Percentiles rank a stretch among this genome's conserved stretches.
Evolutionary conservation across 2,797 vertebrate species (phyloP).

Genomic region (Ctenopoma multispine): DNA sequence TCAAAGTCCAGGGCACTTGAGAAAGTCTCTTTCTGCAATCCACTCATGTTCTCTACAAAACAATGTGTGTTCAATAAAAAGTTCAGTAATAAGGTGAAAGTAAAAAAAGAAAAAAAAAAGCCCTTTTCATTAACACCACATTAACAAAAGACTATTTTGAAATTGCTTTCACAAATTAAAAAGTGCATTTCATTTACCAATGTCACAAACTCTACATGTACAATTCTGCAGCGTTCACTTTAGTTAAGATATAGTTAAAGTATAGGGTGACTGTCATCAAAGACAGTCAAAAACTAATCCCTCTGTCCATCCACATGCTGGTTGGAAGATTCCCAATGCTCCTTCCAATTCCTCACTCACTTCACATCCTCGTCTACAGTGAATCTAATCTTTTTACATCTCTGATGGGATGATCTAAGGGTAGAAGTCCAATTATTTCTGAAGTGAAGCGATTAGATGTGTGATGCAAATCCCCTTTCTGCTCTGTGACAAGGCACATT

Average conservation of each 20-base stretch:
- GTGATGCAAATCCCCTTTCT: slow-evolving; percentile 59
- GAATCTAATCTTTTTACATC: slow-evolving; percentile 59
- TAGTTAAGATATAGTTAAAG: no score
- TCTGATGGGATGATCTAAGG: slow-evolving; percentile 62
- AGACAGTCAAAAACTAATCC: slow-evolving; percentile 28
- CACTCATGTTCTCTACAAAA: not conserved
- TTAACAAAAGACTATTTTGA: not conserved
- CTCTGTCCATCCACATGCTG: slow-evolving; percentile 28
- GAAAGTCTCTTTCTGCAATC: slow-evolving; percentile 7
- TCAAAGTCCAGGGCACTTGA: slow-evolving; percentile 12
- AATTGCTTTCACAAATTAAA: not conserved
- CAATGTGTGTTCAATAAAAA: not conserved
- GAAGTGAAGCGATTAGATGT: slow-evolving; percentile 61
- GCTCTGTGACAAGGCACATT: slow-evolving; percentile 57
- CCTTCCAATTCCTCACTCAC: slow-evolving; percentile 33
- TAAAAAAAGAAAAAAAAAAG: no score
- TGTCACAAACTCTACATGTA: not conserved
- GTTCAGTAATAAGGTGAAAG: not conserved
- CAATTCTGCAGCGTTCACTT: not conserved
- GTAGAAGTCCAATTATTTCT: slow-evolving; percentile 68
- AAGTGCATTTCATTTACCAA: not conserved
- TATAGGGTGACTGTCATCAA: slow-evolving; percentile 6
- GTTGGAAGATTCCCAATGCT: slow-evolving; percentile 27
- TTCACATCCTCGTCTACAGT: slow-evolving; percentile 39
- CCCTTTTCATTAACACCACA: no score